phyloP scores from a whole-genome alignment of 92 coral and sea anemone species.

The Epizoanthus scotinus region DNA sequence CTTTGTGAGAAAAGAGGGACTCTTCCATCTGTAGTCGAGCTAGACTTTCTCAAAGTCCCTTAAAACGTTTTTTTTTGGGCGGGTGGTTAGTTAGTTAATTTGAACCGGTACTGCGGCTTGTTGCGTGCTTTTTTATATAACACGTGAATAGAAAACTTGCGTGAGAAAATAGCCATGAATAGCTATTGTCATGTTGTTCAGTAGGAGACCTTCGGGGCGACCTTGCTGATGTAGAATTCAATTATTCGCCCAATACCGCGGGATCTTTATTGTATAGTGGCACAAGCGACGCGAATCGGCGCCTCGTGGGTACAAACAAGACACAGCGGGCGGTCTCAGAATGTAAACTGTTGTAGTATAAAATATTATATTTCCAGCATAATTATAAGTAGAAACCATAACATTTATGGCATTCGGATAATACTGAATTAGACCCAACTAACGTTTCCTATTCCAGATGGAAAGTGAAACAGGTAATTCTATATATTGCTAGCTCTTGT shows the following conservation, averaged over 20 bases:
- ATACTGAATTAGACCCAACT: not conserved
- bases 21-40: too few species aligned
- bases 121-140: too few species aligned
- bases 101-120: too few species aligned
- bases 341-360: not conserved
- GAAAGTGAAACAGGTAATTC: too few species aligned
- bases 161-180: not conserved
- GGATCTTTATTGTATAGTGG: not conserved
- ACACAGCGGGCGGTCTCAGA: not conserved
- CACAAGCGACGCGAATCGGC: slow-evolving; percentile 19
- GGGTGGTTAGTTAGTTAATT: too few species aligned
- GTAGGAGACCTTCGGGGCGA: too few species aligned
- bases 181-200: not conserved
- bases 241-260: not conserved
- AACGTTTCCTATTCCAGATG: too few species aligned
- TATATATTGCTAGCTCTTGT: too few species aligned
- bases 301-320: slow-evolving; percentile 7
- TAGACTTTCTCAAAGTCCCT: too few species aligned
- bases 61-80: too few species aligned
- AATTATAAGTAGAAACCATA: not conserved
- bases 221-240: not conserved
- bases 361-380: not conserved
- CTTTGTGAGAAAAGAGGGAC: too few species aligned
- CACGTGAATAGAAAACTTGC: not conserved
- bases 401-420: not conserved